Evolutionary conservation across 2,113 vertebrate genomes (phyloP).

Genomic region (Pangasianodon hypophthalmus): DNA sequence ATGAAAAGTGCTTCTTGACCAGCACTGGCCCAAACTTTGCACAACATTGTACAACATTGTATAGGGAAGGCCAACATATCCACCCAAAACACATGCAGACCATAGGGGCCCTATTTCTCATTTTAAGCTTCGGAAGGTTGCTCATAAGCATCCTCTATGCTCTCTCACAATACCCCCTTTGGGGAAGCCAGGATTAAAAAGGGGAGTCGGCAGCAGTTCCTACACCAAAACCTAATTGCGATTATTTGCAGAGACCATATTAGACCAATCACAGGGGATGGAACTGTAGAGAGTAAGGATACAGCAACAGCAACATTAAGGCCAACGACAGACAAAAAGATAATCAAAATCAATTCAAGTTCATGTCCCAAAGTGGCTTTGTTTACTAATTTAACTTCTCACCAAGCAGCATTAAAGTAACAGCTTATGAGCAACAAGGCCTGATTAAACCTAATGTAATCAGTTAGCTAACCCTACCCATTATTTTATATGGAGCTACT

Average conservation of each 20-base stretch:
- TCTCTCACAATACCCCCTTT: not conserved
- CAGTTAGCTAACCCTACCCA: not conserved
- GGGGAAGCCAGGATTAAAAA: not conserved
- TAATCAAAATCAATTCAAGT: not conserved
- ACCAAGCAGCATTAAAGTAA: not conserved
- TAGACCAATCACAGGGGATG: not conserved
- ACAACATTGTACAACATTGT: no score
- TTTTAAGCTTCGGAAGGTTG: not conserved
- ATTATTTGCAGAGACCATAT: not conserved
- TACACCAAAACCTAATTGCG: not conserved
- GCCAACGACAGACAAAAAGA: not conserved
- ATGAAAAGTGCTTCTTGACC: not conserved
- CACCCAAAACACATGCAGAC: not conserved
- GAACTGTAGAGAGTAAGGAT: not conserved
- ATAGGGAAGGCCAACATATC: not conserved
- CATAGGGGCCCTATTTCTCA: not conserved
- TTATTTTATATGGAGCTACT: not conserved
- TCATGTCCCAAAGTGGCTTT: not conserved
- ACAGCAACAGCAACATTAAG: not conserved
- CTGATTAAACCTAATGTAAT: not conserved
- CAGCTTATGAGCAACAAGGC: not conserved
- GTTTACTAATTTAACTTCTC: not conserved
- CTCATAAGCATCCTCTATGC: not conserved
- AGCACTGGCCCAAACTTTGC: not conserved
- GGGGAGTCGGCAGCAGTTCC: not conserved